phyloP scores from a whole-genome alignment of 2,113 vertebrate species.

The Beaufortia kweichowensis region DNA sequence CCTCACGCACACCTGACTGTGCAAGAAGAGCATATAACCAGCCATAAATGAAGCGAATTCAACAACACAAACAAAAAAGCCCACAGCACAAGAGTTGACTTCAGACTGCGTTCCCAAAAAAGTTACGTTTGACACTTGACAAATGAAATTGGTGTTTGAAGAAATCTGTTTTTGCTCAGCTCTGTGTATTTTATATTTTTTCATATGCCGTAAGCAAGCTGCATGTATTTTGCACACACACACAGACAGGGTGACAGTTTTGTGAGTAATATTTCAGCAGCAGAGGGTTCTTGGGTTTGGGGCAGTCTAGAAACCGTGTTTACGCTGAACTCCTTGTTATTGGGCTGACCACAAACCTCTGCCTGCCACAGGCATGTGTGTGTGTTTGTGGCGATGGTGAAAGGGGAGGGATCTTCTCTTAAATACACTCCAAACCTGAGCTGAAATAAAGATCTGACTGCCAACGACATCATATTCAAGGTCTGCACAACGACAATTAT shows the following conservation, averaged over 20 bases:
- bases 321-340: slow-evolving; percentile 70
- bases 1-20: too few relatives aligned
- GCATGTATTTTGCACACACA: neutral
- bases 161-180: slow-evolving; percentile 39
- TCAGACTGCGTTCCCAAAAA: neutral
- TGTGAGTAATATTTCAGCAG: slow-evolving; percentile 49
- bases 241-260: slow-evolving; percentile 37
- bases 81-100: neutral
- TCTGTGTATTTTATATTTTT: slow-evolving; percentile 39
- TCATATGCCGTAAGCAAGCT: slow-evolving; percentile 28
- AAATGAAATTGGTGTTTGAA: slow-evolving; percentile 4
- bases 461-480: neutral
- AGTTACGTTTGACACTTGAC: neutral
- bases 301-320: slow-evolving; percentile 73
- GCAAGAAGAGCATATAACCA: too few relatives aligned
- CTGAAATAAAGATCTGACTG: slow-evolving; percentile 34
- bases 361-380: slow-evolving; percentile 74
- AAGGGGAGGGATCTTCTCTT: slow-evolving; percentile 28
- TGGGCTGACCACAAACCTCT: slow-evolving; percentile 73
- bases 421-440: slow-evolving; percentile 42
- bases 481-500: slow-evolving; percentile 12
- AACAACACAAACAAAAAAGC: slow-evolving; percentile 4
- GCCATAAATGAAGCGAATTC: neutral
- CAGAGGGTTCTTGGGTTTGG: slow-evolving; percentile 59
- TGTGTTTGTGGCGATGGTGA: slow-evolving; percentile 50